These are phyloP conservation scores for Pantelozetes paolii DNA, from an alignment of 2,888 invertebrate genomes.

Conservation along the genomic window DNA sequence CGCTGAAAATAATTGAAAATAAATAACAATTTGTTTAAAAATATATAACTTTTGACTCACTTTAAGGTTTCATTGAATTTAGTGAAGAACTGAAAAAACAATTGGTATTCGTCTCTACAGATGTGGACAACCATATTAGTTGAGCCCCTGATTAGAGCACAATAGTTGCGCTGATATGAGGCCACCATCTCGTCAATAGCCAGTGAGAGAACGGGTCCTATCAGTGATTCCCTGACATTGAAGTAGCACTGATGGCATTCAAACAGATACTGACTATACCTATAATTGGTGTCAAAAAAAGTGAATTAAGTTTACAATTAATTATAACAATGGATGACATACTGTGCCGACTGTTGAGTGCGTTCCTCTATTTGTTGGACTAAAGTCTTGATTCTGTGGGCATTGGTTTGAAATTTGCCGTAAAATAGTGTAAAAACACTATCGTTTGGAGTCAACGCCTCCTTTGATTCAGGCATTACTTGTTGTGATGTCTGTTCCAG, in stretches of 20 bases:
- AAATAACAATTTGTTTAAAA: background rate
- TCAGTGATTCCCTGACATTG: slow-evolving; percentile 64
- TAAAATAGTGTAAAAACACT: slow-evolving; percentile 74
- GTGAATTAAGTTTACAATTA: background rate
- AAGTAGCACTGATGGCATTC: slow-evolving; percentile 83
- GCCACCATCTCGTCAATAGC: slow-evolving; percentile 65
- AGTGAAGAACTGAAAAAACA: slow-evolving; percentile 85
- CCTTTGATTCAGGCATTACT: slow-evolving; percentile 54
- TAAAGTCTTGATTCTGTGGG: slow-evolving; percentile 73
- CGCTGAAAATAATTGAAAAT: slow-evolving; percentile 50
- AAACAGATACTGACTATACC: slow-evolving; percentile 65
- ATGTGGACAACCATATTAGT: slow-evolving; percentile 87
- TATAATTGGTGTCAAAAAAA: slow-evolving; percentile 50
- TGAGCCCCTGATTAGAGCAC: slow-evolving; percentile 67
- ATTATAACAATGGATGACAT: slow-evolving; percentile 28
- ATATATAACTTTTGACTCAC: slow-evolving; percentile 53
- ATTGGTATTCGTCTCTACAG: slow-evolving; percentile 86
- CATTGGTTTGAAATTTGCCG: slow-evolving; percentile 90
- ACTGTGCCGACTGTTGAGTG: slow-evolving; percentile 39
- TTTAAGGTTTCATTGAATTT: slow-evolving; percentile 63
- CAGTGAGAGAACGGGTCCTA: slow-evolving; percentile 66
- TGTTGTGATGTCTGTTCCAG: slow-evolving; percentile 74
- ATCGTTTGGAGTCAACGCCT: slow-evolving; percentile 51
- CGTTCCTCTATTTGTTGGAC: slow-evolving; percentile 71
- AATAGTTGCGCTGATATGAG: slow-evolving; percentile 65